Base-by-base conservation (phyloP, 2,113 vertebrate genomes). In the Alligator sinensis region DNA sequence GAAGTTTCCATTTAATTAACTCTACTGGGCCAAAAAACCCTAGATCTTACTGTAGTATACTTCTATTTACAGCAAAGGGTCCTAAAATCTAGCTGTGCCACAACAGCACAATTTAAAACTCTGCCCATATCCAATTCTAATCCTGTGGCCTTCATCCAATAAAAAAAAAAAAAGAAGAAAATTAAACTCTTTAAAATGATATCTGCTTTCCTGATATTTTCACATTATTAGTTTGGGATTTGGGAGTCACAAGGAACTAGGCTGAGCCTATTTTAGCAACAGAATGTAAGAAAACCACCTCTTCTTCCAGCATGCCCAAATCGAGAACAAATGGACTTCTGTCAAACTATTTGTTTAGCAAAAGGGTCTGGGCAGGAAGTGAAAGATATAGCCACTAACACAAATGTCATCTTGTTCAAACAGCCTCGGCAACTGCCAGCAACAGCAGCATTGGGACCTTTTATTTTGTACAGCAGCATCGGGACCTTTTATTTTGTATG, bases 21-120 rank as follows among this genome's bases (percentile, higher is more conserved):
- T 25, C 28, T 16, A 81, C 1, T 18, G 38, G 18, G 47, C 11
- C 5, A 16, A 34, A 54, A 16, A 27, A 18, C 28, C 24, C 15
- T 28, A 66, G 62, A 28, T 28, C 18, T 22, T 47, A 18, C 16
- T 16, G 47, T 17, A 82, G 6, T 16, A 62, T 24, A 80, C 18
- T 14, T n/a, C 17, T 57, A 8, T 94, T 89, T 86, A 34, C 74
- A 92, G 93, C 92, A 86, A 97, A 78, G 93, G 95, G 98, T 96
- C 96, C 96, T 97, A 96, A 97, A 98, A 98, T 98, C 96, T 97
- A 89, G 79, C 96, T 95, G 97, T 97, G 97, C 96, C 97, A 95
- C 93, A 97, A 68, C 28, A 59, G 30, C 54, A 21, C 62, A 47
- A 79, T n/a, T 59, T 83, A 91, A 77, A 77, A 64, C 34, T 61